Conservation (phyloP, 2,797 vertebrate genomes). For the Melanotaenia nigrans region DNA sequence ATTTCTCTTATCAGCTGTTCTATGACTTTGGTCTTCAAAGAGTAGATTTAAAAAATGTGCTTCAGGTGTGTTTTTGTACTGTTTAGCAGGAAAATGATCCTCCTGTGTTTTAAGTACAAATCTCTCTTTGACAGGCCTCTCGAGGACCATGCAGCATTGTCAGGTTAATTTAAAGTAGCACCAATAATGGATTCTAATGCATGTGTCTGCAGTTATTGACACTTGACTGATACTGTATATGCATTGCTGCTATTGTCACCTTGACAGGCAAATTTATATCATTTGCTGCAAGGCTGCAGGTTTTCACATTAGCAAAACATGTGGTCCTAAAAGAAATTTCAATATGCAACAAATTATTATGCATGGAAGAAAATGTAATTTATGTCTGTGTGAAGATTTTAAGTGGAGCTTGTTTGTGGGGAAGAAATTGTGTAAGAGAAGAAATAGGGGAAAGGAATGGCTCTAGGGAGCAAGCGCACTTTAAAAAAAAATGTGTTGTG, state of each 20-base stretch:
- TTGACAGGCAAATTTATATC: slow-evolving; percentile 17
- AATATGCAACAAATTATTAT: slow-evolving; percentile 73
- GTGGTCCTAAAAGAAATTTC: slow-evolving; percentile 70
- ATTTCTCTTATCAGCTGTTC: slow-evolving; percentile 44
- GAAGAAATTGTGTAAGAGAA: slow-evolving; percentile 19
- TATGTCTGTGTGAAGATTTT: slow-evolving; percentile 65
- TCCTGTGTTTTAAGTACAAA: slow-evolving; percentile 30
- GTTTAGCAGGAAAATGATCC: slow-evolving; percentile 17
- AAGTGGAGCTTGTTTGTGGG: slow-evolving; percentile 55
- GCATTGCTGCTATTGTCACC: slow-evolving; percentile 40
- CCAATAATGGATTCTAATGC: slow-evolving; percentile 57
- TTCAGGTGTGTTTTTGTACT: slow-evolving; percentile 39
- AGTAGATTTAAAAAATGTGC: slow-evolving; percentile 35
- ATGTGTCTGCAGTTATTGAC: slow-evolving; percentile 51
- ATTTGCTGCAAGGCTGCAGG: slow-evolving; percentile 47
- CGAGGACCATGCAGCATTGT: slow-evolving; percentile 43
- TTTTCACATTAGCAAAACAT: slow-evolving; percentile 54
- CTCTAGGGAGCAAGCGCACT: slow-evolving; percentile 76
- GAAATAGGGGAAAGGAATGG: slow-evolving; percentile 41
- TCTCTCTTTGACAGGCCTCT: slow-evolving; percentile 31
- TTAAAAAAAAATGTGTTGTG: slow-evolving; percentile 70
- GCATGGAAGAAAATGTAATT: slow-evolving; percentile 64
- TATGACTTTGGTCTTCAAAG: slow-evolving; percentile 32
- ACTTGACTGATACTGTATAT: slow-evolving; percentile 62
- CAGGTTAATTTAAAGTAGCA: slow-evolving; percentile 66